phyloP scores from a whole-genome alignment of 2,797 vertebrate species.

The Intellagama lesueurii region DNA sequence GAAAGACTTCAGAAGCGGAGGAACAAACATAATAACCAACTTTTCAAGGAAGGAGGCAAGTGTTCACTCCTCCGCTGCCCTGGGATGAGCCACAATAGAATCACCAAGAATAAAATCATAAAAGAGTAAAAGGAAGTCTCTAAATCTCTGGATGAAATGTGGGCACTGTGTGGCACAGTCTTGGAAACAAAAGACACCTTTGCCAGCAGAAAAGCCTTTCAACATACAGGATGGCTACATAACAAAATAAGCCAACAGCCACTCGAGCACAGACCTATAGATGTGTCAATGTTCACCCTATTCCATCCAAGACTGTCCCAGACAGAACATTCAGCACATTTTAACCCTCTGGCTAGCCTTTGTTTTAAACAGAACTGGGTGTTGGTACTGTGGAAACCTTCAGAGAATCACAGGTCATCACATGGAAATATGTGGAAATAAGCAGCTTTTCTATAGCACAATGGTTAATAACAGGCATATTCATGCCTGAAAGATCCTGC shows the following conservation, averaged over 20 bases:
- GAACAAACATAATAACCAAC: not conserved
- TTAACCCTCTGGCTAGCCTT: conserved; percentile 36
- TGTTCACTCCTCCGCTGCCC: not conserved
- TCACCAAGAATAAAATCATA: not conserved
- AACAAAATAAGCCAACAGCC: not conserved
- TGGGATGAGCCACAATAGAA: not conserved
- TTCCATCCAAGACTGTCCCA: conserved; percentile 49
- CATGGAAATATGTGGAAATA: conserved; percentile 38
- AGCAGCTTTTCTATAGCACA: conserved; percentile 50
- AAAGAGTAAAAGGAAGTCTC: not conserved
- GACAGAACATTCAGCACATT: conserved; percentile 51
- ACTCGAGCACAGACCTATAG: conserved; percentile 21
- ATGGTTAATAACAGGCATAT: conserved; percentile 44
- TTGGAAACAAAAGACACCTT: conserved; percentile 19
- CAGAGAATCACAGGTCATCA: conserved; percentile 57
- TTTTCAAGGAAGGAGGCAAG: not conserved
- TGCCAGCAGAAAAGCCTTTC: not conserved
- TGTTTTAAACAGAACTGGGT: conserved; percentile 60
- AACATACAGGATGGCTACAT: conserved; percentile 3
- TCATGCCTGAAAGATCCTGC: conserved; percentile 35
- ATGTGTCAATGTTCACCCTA: conserved; percentile 39
- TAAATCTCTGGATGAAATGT: not conserved
- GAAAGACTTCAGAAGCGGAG: not conserved
- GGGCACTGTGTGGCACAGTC: not conserved
- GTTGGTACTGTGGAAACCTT: conserved; percentile 34